Evolutionary conservation across 2,797 vertebrate genomes (phyloP).

Genomic region (Meda fulgida): DNA sequence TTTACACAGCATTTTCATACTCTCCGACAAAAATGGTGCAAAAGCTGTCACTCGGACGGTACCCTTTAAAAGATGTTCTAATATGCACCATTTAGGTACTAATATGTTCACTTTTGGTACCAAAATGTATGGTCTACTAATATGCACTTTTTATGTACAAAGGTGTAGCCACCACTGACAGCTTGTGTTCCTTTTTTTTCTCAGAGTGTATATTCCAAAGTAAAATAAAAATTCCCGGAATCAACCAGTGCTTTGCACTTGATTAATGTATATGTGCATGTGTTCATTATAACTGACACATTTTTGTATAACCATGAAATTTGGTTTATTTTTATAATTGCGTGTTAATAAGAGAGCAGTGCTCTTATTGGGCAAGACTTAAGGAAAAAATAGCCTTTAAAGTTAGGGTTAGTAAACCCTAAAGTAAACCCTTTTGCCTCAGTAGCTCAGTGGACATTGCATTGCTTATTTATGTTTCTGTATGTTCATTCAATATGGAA

Average conservation of each 20-base stretch:
- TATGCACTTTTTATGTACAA: not conserved
- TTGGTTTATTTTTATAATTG: slow-evolving; percentile 11
- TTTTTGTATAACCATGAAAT: not conserved
- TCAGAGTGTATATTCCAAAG: no score
- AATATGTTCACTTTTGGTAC: not conserved
- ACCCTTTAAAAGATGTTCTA: not conserved
- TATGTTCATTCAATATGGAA: slow-evolving; percentile 9
- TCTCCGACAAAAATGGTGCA: not conserved
- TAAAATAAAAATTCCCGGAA: no score
- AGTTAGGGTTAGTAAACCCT: no score
- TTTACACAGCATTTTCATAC: not conserved
- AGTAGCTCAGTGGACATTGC: slow-evolving; percentile 9
- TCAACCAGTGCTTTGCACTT: not conserved
- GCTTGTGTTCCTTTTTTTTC: not conserved
- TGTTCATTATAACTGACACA: not conserved
- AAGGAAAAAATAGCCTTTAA: slow-evolving; percentile 20
- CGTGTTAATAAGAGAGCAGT: slow-evolving; percentile 11
- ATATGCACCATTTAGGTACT: not conserved
- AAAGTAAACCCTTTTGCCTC: not conserved
- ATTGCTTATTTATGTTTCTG: not conserved
- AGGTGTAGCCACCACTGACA: not conserved
- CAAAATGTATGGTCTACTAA: not conserved
- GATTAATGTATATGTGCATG: not conserved
- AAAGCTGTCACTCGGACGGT: not conserved
- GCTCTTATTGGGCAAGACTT: slow-evolving; percentile 18